Evolutionary conservation across 2,113 vertebrate genomes (phyloP).

Genomic region (Microcebus tavaratra): DNA sequence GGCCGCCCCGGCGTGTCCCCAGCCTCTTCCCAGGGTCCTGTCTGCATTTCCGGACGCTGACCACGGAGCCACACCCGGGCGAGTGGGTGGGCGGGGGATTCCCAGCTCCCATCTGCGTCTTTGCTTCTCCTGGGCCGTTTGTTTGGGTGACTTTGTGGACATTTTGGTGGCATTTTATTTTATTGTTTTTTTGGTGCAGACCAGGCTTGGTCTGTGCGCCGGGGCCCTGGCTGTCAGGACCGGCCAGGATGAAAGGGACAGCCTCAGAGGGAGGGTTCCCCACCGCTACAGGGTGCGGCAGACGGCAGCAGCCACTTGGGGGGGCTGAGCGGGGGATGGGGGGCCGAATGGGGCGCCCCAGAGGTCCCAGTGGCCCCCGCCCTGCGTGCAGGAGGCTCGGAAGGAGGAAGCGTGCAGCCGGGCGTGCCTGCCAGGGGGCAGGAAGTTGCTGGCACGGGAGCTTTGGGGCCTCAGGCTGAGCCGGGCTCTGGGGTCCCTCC

Average conservation of each 20-base stretch:
- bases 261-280: background rate
- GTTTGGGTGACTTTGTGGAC: background rate
- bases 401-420: background rate
- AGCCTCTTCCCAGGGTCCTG: background rate
- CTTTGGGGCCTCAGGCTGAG: background rate
- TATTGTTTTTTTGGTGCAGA: background rate
- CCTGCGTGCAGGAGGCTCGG: background rate
- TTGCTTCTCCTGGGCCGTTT: background rate
- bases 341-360: too few relatives aligned
- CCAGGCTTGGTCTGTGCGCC: background rate
- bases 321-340: background rate
- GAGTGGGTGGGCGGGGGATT: background rate
- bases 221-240: background rate
- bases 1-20: background rate
- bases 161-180: background rate
- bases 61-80: background rate
- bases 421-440: too few relatives aligned
- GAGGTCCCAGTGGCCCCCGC: background rate
- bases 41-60: too few relatives aligned
- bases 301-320: rapidly evolving
- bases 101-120: background rate
- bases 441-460: background rate
- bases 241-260: background rate
- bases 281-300: rapidly evolving
- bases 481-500: background rate